Percentiles rank a stretch among this genome's conserved stretches.
Evolutionary conservation across 2,888 invertebrate species (phyloP).

Genomic region (Drosophila melanosoma): DNA sequence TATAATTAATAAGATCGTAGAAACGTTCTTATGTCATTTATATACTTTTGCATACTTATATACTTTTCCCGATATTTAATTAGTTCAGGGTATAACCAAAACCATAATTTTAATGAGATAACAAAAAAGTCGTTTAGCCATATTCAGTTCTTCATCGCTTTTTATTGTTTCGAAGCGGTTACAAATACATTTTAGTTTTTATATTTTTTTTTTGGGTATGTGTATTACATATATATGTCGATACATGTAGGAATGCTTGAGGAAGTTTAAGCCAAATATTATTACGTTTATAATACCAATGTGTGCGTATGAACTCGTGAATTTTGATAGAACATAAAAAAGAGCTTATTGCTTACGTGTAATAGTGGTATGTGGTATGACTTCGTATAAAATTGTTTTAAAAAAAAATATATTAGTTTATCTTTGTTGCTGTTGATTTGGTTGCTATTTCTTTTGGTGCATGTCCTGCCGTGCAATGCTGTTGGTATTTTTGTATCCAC

Average conservation of each 20-base stretch:
- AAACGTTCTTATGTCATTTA: neutral
- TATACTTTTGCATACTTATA: neutral
- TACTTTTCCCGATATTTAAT: neutral
- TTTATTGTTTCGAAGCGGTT: slow-evolving; percentile 61
- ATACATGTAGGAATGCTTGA: slow-evolving; percentile 44
- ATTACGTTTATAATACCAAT: slow-evolving; percentile 57
- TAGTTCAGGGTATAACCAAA: neutral
- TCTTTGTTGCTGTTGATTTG: slow-evolving; percentile 35
- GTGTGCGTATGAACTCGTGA: slow-evolving; percentile 60
- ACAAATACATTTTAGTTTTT: slow-evolving; percentile 60
- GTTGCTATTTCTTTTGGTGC: slow-evolving; percentile 18
- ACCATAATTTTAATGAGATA: neutral
- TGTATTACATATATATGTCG: slow-evolving; percentile 45
- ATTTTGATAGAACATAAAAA: slow-evolving; percentile 68
- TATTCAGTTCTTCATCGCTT: slow-evolving; percentile 72
- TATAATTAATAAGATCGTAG: neutral
- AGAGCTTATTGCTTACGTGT: slow-evolving; percentile 53
- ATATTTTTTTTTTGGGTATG: slow-evolving; percentile 35
- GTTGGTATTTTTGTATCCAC: slow-evolving; percentile 22
- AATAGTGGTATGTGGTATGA: slow-evolving; percentile 30
- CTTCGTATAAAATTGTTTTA: slow-evolving; percentile 49
- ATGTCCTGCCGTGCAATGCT: neutral
- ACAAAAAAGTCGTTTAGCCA: slow-evolving; percentile 4
- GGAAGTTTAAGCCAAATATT: slow-evolving; percentile 58
- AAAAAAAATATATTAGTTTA: slow-evolving; percentile 38